phyloP scores from a whole-genome alignment of 1,140 invertebrate genomes.

The Macrobrachium rosenbergii region DNA sequence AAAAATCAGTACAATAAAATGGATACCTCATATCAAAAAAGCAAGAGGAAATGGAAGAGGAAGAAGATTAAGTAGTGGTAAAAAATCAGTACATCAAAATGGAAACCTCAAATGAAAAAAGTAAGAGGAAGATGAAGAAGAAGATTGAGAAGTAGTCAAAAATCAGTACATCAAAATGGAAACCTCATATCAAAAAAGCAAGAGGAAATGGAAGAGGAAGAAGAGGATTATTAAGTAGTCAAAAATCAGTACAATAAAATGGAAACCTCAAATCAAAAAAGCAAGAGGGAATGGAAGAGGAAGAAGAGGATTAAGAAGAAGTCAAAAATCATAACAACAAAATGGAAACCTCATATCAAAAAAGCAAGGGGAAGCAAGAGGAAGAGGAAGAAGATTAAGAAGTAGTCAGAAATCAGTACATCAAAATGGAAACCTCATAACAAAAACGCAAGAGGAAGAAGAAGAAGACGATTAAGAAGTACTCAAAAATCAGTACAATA shows the following conservation, averaged over 20 bases:
- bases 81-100: no score
- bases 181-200: not conserved
- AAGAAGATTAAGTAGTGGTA: not conserved
- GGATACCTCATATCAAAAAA: slow-evolving; percentile 2
- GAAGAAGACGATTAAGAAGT: not conserved
- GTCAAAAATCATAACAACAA: no score
- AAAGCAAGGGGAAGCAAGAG: not conserved
- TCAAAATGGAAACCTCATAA: not conserved
- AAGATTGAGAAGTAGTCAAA: not conserved
- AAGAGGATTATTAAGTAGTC: no score
- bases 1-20: no score
- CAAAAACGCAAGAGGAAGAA: not conserved
- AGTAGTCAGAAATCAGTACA: not conserved
- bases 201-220: not conserved
- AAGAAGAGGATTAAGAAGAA: not conserved
- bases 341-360: no score
- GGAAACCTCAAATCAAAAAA: not conserved
- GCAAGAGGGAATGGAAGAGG: not conserved
- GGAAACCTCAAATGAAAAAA: no score
- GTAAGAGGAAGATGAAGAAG: not conserved
- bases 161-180: not conserved
- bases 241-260: not conserved
- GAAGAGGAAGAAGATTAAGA: not conserved
- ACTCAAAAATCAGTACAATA: not conserved
- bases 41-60: slow-evolving; percentile 11